Percentiles rank a stretch among this genome's conserved stretches.
phyloP scores from a whole-genome alignment of 2,888 invertebrate species.

The Ennomos quercinarius region DNA sequence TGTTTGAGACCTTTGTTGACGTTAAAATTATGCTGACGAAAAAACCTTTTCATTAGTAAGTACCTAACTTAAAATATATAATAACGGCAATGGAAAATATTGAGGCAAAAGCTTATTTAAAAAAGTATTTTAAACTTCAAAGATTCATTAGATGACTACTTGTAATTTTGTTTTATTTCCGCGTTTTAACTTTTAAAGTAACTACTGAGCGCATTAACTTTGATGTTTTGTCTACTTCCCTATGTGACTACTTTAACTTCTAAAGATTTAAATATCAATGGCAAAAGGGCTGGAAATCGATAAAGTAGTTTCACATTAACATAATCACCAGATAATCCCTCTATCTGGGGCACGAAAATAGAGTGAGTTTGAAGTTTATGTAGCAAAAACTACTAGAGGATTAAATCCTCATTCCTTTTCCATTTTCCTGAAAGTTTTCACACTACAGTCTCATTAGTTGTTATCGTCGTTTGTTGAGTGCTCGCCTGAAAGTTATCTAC shows the following conservation, averaged over 20 bases:
- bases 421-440: constrained; percentile 29
- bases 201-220: too few species aligned
- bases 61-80: too few species aligned
- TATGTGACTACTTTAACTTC: constrained; percentile 3
- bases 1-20: constrained; percentile 66
- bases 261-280: constrained; percentile 55
- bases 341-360: constrained; percentile 32
- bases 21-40: constrained; percentile 42
- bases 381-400: constrained; percentile 26
- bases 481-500: constrained; percentile 15
- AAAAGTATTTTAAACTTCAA: too few species aligned
- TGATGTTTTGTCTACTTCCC: too few species aligned
- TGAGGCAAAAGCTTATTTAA: too few species aligned
- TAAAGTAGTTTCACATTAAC: constrained; percentile 57
- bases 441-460: constrained; percentile 33
- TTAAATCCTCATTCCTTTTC: constrained; percentile 36
- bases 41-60: constrained; percentile 9
- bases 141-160: too few species aligned
- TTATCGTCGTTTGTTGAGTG: constrained; percentile 20
- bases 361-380: constrained; percentile 15
- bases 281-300: constrained; percentile 46
- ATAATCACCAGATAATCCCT: constrained; percentile 59
- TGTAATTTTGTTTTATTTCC: background rate
- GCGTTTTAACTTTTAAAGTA: too few species aligned
- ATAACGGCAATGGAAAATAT: background rate